Evolutionary conservation across 2,113 vertebrate species (phyloP).

Genomic region (Cariama cristata): DNA sequence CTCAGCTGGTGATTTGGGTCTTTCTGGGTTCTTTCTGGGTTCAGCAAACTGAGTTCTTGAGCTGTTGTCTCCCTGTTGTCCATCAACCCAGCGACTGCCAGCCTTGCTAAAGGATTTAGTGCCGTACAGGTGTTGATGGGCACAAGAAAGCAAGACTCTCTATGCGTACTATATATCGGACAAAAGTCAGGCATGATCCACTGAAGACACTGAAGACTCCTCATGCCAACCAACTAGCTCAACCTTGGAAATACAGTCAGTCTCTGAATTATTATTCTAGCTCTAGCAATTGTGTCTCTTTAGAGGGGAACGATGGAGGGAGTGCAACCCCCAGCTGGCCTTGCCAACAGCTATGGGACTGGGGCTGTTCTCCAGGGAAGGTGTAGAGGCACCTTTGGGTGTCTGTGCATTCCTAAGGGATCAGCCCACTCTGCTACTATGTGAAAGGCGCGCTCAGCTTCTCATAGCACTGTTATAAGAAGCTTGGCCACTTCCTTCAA

Average conservation of each 20-base stretch:
- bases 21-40: background rate
- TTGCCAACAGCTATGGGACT: background rate
- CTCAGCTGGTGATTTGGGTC: background rate
- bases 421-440: background rate
- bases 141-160: background rate
- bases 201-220: background rate
- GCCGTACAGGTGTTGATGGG: background rate
- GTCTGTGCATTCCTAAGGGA: background rate
- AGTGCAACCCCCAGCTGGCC: background rate
- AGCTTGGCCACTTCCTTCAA: background rate
- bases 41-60: background rate
- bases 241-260: background rate
- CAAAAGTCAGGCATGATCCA: background rate
- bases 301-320: background rate
- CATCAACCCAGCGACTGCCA: background rate
- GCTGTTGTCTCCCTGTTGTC: background rate
- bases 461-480: background rate
- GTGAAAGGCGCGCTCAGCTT: background rate
- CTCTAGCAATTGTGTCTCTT: background rate
- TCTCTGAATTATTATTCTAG: background rate
- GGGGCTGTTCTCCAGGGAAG: background rate
- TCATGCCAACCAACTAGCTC: background rate
- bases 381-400: background rate
- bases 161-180: background rate
- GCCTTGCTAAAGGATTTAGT: background rate